These are phyloP conservation scores for Itoplectis maculator DNA, from an alignment of 2,888 invertebrate genomes.

Conservation along the genomic window DNA sequence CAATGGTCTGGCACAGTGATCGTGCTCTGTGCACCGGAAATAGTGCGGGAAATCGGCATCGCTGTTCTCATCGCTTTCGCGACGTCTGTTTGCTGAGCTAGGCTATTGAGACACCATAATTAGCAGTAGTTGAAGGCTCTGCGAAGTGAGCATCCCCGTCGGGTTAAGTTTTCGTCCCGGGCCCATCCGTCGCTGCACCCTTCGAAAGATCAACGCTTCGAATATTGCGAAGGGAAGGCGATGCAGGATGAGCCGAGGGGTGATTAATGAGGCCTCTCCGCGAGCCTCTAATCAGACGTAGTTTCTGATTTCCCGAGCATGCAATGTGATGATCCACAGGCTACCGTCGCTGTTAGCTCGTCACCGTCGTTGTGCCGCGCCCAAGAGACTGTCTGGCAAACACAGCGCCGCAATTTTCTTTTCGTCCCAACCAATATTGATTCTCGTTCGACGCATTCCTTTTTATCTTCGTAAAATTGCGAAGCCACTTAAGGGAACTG, in stretches of 20 bases:
- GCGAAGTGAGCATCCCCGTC: slow-evolving; percentile 38
- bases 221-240: slow-evolving; percentile 62
- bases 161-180: slow-evolving; percentile 76
- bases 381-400: slow-evolving; percentile 47
- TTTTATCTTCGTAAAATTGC: too few species aligned
- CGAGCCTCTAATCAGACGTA: slow-evolving; percentile 83
- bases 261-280: slow-evolving; percentile 80
- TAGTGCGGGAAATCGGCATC: background rate
- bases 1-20: background rate
- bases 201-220: slow-evolving; percentile 75
- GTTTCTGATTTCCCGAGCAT: slow-evolving; percentile 79
- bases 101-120: slow-evolving; percentile 61
- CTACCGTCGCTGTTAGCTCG: too few species aligned
- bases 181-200: slow-evolving; percentile 60
- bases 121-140: slow-evolving; percentile 33
- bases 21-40: background rate
- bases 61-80: slow-evolving; percentile 20
- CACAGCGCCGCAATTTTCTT: slow-evolving; percentile 13
- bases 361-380: slow-evolving; percentile 4
- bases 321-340: slow-evolving; percentile 54
- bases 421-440: too few species aligned
- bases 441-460: too few species aligned
- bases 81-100: slow-evolving; percentile 55
- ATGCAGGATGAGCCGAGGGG: slow-evolving; percentile 46
- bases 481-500: too few species aligned